Conservation (phyloP, 2,113 vertebrate genomes). For the Callipepla californica region DNA sequence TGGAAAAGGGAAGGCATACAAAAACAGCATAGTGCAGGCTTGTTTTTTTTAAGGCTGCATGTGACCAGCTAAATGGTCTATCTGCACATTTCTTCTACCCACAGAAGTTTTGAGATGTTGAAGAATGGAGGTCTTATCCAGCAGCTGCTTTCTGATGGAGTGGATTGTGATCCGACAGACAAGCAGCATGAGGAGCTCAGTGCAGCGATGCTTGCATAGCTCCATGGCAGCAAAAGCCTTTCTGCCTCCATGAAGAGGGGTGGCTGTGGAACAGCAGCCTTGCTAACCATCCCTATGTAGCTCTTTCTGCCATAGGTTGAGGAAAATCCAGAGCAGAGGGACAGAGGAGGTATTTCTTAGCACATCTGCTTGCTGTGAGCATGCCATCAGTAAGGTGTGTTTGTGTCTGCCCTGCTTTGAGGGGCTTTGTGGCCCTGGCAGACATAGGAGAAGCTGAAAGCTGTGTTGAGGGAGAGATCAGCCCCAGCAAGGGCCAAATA, state of each 20-base stretch:
- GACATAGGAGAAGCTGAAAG: not conserved
- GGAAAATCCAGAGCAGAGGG: too few relatives aligned
- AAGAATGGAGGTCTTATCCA: not conserved
- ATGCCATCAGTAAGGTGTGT: too few relatives aligned
- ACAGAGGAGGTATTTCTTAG: too few relatives aligned
- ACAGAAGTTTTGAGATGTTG: not conserved
- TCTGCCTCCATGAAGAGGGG: too few relatives aligned
- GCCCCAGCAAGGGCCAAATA: not conserved
- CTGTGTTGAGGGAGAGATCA: not conserved
- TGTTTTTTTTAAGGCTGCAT: accelerated
- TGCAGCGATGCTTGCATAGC: too few relatives aligned
- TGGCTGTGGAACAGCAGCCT: not conserved
- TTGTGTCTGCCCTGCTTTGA: too few relatives aligned
- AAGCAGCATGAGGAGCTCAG: too few relatives aligned
- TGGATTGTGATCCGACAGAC: not conserved
- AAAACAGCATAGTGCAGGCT: accelerated
- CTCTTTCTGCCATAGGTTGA: too few relatives aligned
- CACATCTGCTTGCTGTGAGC: too few relatives aligned
- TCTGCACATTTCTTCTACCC: not conserved
- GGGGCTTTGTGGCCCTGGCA: not conserved
- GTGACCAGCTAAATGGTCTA: accelerated
- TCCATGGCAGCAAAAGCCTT: too few relatives aligned
- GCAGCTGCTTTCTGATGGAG: not conserved
- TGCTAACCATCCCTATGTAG: not conserved
- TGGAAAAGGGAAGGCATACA: not conserved